Evolutionary conservation across 2,797 vertebrate genomes (phyloP), one percentile per base, ranked within the genome.

Genomic region (Margarornis squamiger): DNA sequence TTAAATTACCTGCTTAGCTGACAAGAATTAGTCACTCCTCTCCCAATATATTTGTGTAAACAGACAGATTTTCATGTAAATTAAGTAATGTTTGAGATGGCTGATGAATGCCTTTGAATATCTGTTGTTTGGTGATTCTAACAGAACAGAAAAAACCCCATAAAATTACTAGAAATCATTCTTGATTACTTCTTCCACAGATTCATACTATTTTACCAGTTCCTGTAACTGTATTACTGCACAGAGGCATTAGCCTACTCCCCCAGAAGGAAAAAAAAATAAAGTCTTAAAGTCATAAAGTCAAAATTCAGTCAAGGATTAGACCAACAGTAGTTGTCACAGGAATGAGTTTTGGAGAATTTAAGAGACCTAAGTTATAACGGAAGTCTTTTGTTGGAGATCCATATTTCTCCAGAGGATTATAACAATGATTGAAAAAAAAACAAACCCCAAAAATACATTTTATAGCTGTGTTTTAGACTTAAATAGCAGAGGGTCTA

Each of bases 1-100:
- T 97, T 96, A 95, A 96, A 94, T 95, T 87, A 93, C 92, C 85
- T 87, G 74, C 59, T 84, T 83, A 92, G 29, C 58, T 95, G 72
- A 51, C 65, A 34, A 59, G 57, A 71, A 82, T 89, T 95, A 94
- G 90, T 96, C 78, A 92, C 66, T 75, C 38, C 18, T 86, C 65
- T 92, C 84, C 52, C 74, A 90, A 41, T 55, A 41, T 61, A 86
- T 74, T 63, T 95, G 51, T 93, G 88, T 87, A 91, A 97, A 96
- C 74, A 95, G 45, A 3, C 16, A 73, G 59, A 70, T 78, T 91
- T 88, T 81, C 45, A 61, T 48, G 41, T 75, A 80, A 81, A 93
- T 61, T 65, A 84, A 65, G 45, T 80, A 79, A 77, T 63, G 45
- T 62, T 78, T 85, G 66, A 81, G 73, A 80, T 58, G 36, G 86